Percentiles rank a stretch among this genome's conserved stretches.
phyloP scores from a whole-genome alignment of 2,888 invertebrate species.

The Galerucella nymphaeae region DNA sequence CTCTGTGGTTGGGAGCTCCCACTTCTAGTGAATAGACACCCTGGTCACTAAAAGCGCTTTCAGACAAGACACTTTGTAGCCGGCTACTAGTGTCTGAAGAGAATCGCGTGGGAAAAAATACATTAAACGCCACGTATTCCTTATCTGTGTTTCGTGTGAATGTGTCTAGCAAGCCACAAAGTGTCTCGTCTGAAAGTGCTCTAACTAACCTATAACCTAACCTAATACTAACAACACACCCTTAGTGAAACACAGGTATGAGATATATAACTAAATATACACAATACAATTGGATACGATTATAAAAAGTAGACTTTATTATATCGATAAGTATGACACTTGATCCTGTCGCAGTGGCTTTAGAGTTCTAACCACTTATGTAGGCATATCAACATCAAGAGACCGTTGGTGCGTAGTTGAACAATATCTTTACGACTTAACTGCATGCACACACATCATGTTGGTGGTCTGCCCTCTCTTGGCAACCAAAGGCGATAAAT shows the following conservation, averaged over 20 bases:
- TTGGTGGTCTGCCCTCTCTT: conserved; percentile 14
- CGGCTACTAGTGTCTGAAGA: too few relatives aligned
- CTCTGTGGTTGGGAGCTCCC: too few relatives aligned
- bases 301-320: conserved; percentile 1
- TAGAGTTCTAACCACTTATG: conserved; percentile 1
- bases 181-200: too few relatives aligned
- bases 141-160: too few relatives aligned
- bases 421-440: conserved; percentile 5
- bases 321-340: background rate
- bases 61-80: too few relatives aligned
- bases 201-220: too few relatives aligned
- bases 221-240: too few relatives aligned
- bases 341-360: background rate
- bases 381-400: conserved; percentile 15
- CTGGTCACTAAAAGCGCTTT: too few relatives aligned
- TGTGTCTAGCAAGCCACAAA: too few relatives aligned
- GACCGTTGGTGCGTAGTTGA: conserved; percentile 7
- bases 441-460: conserved; percentile 15
- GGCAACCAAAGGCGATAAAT: conserved; percentile 10
- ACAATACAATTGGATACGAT: background rate
- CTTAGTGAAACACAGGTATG: background rate
- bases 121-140: too few relatives aligned
- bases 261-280: background rate
- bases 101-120: too few relatives aligned
- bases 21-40: too few relatives aligned